Base-by-base conservation (phyloP, 1,140 invertebrate species). In the Drosophila subpulchrella region DNA sequence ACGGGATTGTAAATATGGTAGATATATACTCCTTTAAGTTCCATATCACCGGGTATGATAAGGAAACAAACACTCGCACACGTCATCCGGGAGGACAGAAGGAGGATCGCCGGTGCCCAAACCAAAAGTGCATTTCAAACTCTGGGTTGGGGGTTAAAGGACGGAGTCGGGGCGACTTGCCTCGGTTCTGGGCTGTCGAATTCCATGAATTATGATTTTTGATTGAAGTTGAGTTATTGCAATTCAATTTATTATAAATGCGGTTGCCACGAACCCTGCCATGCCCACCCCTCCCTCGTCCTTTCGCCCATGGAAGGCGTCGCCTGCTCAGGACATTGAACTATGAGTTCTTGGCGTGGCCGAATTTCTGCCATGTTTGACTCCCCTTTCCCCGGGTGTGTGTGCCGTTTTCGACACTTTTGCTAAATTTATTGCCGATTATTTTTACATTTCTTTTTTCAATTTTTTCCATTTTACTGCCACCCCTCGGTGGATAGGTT, bases 141-240 rank as follows among this genome's bases (percentile, higher is more conserved):
- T 57, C 39, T 24, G 68, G 68, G 67, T 71, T 70, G 66, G 34
- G 11, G 42, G 42, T 44, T 4, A 12, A 2, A 36, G 34, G 34
- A 27, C 27, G 27, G 38, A 70, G 66, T 68, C 62, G 41, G 8
- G 32, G 34, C 50, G 8, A 70, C 47, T 67, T 48, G 36, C 13
- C 42, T 38, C 44, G 68, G 54, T 75, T 76, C 77, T 72, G 76
- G 73, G 56, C 72, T 91, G 88, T 88, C 88, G 65, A 74, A 81
- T 75, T 80, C 55, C 70, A 91, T 91, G 89, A 91, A 91, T 91
- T 91, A 91, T 91, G 89, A 91, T 91, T 91, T 91, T 91, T 91
- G 89, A 91, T 91, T 91, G 89, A 91, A 89, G 89, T 88, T 91
- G 89, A 91, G 84, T 91, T 91, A 91, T 91, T 89, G 89, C 89